Base-by-base conservation (phyloP, 2,113 vertebrate species). In the Syrmaticus mikado region DNA sequence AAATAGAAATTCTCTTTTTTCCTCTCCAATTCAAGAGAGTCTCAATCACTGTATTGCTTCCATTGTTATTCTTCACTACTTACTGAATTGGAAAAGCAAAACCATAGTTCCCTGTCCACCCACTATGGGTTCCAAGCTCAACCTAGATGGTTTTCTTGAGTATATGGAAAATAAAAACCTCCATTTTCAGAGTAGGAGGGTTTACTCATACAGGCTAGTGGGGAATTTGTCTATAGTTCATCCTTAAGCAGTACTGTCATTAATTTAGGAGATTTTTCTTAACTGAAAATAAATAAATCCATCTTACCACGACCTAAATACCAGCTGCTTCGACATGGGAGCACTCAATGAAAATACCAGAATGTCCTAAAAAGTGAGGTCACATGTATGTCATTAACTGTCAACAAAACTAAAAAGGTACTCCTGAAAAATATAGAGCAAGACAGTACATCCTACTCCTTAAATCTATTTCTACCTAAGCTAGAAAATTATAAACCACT, bases 31-130 rank as follows among this genome's bases (percentile, higher is more conserved):
- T 90, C 25, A 65, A 43, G 25, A 75, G 9, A 3, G 25, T 40
- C 52, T 46, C 36, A 9, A 28, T 2, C 20, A 52, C 25, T 60
- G 18, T 3, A 3, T 2, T 72, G 21, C 32, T 50, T 60, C 68
- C 55, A 7, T 8, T 85, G 25, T 34, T 77, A 0, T 13, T 82
- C 43, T 48, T 71, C 14, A 66, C 7, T 27, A 13, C 21, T 41
- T 46, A 45, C 2, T 10, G 16, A 74, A 50, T 1, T 14, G 12
- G 36, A 71, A 40, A 90, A 81, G 46, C 65, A 48, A 18, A 0
- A 70, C 27, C 53, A 55, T 0, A 0, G 7, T 24, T 41, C 52
- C 52, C 58, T 8, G 43, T 11, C 40, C 6, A 36, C 0, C 5
- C 27, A n/a, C 36, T 52, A 25, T 5, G 9, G 0, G 0, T n/a